These are phyloP conservation scores for Lithophane ornitopus DNA, from an alignment of 2,888 invertebrate genomes.

Conservation along the genomic window DNA sequence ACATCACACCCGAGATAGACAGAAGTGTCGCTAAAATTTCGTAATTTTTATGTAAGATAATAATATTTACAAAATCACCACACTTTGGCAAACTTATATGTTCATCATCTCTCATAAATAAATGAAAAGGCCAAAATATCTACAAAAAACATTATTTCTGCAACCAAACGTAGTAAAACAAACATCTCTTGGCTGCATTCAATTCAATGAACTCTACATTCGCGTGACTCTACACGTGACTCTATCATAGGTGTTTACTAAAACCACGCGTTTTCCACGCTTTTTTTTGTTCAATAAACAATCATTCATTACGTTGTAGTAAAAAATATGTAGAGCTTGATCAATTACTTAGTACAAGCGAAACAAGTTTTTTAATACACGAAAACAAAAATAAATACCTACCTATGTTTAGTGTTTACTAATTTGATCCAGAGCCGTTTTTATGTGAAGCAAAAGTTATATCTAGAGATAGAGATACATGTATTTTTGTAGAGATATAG, in stretches of 20 bases:
- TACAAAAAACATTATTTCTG: neutral
- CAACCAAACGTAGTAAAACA: neutral
- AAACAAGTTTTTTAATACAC: neutral
- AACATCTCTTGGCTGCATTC: constrained; percentile 1
- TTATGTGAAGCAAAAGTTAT: neutral
- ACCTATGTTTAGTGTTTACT: neutral
- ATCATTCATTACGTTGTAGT: neutral
- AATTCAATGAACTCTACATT: constrained; percentile 45
- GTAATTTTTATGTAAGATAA: neutral
- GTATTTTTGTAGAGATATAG: neutral
- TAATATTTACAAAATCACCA: neutral
- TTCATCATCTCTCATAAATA: neutral
- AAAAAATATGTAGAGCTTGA: constrained; percentile 10
- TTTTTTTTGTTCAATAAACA: neutral
- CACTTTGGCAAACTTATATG: neutral
- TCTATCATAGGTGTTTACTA: constrained; percentile 48
- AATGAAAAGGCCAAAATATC: neutral
- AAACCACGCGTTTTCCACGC: constrained; percentile 3
- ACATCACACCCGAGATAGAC: neutral
- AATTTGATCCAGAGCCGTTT: constrained; percentile 2
- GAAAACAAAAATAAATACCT: neutral
- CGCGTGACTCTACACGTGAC: constrained; percentile 41
- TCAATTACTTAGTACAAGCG: neutral
- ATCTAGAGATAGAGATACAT: too few species aligned
- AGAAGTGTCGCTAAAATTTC: neutral